Conservation (phyloP, 2,797 vertebrate species). For the Tympanoctomys barrerae region DNA sequence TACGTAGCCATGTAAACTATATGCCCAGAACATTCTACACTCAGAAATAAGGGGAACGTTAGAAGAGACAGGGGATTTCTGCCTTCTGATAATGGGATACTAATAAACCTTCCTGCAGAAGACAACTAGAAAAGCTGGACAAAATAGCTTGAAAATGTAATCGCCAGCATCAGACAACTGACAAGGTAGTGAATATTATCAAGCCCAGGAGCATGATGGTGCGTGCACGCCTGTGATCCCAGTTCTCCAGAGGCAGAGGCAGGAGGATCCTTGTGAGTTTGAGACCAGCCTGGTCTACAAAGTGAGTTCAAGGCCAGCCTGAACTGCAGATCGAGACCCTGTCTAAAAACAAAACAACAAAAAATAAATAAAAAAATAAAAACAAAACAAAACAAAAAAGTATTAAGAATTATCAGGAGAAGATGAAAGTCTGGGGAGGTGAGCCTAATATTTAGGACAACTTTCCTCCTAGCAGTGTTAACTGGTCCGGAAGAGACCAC, state of each 20-base stretch:
- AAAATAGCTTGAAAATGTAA: not conserved
- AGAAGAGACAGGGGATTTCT: not conserved
- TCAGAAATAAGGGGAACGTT: not conserved
- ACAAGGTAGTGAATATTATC: not conserved
- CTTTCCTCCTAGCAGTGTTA: not conserved
- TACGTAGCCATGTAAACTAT: not conserved
- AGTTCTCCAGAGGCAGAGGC: no score
- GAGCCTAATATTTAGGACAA: not conserved
- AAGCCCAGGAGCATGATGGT: no score
- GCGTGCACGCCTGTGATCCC: no score
- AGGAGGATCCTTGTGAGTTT: no score
- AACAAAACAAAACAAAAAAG: no score
- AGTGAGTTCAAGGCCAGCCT: no score
- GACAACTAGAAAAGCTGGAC: not conserved
- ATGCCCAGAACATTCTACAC: not conserved
- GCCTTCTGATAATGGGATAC: not conserved
- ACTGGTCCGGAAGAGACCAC: not conserved
- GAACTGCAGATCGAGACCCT: no score
- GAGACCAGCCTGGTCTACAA: no score
- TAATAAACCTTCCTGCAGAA: not conserved
- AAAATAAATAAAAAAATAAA: no score
- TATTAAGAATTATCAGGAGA: not conserved
- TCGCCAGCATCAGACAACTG: not conserved
- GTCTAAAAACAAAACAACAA: no score
- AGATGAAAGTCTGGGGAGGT: not conserved